phyloP scores from a whole-genome alignment of 2,113 vertebrate species.

The Neoarius graeffei region DNA sequence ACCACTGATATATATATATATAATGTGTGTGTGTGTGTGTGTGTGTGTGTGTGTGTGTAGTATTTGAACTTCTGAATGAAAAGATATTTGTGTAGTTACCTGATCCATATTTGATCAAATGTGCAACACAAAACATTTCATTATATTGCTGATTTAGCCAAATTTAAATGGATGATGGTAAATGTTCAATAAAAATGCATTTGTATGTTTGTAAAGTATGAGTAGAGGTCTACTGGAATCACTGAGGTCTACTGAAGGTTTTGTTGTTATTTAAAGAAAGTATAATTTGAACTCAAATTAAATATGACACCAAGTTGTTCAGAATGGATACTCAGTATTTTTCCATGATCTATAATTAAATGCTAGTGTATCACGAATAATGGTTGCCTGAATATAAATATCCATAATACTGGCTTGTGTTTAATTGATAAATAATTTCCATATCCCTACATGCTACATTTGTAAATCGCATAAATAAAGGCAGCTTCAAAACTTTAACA shows the following conservation, averaged over 20 bases:
- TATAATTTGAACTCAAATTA: constrained; percentile 13
- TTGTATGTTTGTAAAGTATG: constrained; percentile 45
- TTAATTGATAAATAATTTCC: constrained; percentile 6
- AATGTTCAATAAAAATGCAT: constrained; percentile 8
- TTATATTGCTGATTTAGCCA: constrained; percentile 43
- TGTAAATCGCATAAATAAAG: not conserved
- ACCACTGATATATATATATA: too few species aligned
- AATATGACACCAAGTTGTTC: constrained; percentile 34
- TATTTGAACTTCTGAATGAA: constrained; percentile 41
- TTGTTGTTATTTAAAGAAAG: not conserved
- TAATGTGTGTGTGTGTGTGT: too few species aligned
- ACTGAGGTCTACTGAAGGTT: not conserved
- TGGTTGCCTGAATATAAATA: constrained; percentile 9
- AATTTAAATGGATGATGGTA: constrained; percentile 19
- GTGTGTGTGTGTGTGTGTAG: not conserved
- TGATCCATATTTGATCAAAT: constrained; percentile 34
- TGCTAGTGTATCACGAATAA: not conserved
- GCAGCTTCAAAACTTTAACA: not conserved
- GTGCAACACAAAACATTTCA: constrained; percentile 40
- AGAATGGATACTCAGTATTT: constrained; percentile 19
- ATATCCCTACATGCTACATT: not conserved
- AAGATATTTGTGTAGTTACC: constrained; percentile 40
- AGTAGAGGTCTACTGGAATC: constrained; percentile 4
- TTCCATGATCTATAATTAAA: constrained; percentile 2
- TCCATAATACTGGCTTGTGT: not conserved